phyloP scores from a whole-genome alignment of 53 echinoderm and acorn worm genomes.

The Astropecten irregularis region DNA sequence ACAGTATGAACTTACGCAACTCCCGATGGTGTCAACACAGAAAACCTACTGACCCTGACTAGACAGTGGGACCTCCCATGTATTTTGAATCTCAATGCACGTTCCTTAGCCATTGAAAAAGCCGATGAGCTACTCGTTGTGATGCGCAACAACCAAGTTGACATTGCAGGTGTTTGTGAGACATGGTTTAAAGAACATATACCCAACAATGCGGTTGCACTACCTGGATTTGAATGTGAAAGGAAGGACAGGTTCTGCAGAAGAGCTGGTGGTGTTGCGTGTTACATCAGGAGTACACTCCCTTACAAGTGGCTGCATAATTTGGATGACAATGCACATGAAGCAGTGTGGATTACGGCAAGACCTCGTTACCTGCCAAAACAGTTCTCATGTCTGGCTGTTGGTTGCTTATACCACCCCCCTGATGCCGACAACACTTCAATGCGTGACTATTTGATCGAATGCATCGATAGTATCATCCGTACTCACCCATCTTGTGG shows the following conservation, averaged over 20 bases:
- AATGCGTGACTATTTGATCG: neutral
- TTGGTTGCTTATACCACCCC: constrained; percentile 14
- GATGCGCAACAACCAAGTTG: neutral
- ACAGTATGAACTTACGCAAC: too few relatives aligned
- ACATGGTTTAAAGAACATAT: neutral
- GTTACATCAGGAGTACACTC: neutral
- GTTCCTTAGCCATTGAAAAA: too few relatives aligned
- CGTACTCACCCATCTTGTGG: neutral
- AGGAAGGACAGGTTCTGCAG: neutral
- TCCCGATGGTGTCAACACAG: too few relatives aligned
- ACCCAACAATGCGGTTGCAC: neutral
- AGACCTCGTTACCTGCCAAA: neutral
- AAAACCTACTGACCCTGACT: too few relatives aligned
- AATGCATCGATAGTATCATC: neutral
- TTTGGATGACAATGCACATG: neutral
- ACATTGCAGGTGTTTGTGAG: neutral
- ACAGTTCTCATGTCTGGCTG: neutral
- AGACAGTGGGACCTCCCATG: too few relatives aligned
- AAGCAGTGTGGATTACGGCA: neutral
- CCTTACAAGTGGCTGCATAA: neutral
- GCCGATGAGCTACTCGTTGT: neutral
- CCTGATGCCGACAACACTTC: constrained; percentile 6
- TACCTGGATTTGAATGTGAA: neutral
- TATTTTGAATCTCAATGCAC: too few relatives aligned
- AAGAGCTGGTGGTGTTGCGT: neutral